Percentiles rank a stretch among this genome's conserved stretches.
These are phyloP conservation scores for Tetramorium alpestre DNA, from an alignment of 1,140 invertebrate genomes.

Conservation along the genomic window DNA sequence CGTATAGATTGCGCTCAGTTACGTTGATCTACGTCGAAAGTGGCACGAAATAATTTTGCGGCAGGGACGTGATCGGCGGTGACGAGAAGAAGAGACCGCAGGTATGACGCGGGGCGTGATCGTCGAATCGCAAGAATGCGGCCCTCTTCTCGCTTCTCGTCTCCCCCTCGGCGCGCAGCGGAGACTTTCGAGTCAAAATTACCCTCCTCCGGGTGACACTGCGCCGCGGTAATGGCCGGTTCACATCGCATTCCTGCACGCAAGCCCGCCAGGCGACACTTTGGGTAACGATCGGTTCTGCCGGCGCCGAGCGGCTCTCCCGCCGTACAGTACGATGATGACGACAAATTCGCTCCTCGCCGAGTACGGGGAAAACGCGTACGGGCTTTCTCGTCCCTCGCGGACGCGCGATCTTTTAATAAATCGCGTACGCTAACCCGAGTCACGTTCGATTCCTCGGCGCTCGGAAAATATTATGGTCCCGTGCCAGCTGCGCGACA, in stretches of 20 bases:
- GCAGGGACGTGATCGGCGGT: constrained; percentile 44
- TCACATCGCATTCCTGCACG: constrained; percentile 82
- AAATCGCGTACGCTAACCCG: constrained; percentile 58
- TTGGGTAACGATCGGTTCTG: constrained; percentile 82
- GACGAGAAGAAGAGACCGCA: constrained; percentile 36
- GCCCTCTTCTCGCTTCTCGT: constrained; percentile 61
- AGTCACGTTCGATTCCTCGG: constrained; percentile 60
- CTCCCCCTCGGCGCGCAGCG: constrained; percentile 57
- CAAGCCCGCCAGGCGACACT: constrained; percentile 85
- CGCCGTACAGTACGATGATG: constrained; percentile 21
- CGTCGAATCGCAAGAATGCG: constrained; percentile 62
- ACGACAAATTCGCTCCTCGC: constrained; percentile 37
- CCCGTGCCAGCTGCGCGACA: constrained; percentile 60
- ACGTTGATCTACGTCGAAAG: constrained; percentile 64
- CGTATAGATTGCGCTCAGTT: constrained; percentile 34
- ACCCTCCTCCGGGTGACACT: constrained; percentile 81
- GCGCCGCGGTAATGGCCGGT: constrained; percentile 79
- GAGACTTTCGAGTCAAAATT: constrained; percentile 81
- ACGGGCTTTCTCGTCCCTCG: constrained; percentile 29
- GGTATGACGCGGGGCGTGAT: constrained; percentile 19
- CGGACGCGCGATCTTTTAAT: constrained; percentile 65
- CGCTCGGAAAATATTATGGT: constrained; percentile 56
- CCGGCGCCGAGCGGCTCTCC: constrained; percentile 47
- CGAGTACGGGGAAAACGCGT: background rate
- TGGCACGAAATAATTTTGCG: constrained; percentile 78